Base-by-base conservation (phyloP, 2,797 vertebrate genomes). In the Tinamus major region DNA sequence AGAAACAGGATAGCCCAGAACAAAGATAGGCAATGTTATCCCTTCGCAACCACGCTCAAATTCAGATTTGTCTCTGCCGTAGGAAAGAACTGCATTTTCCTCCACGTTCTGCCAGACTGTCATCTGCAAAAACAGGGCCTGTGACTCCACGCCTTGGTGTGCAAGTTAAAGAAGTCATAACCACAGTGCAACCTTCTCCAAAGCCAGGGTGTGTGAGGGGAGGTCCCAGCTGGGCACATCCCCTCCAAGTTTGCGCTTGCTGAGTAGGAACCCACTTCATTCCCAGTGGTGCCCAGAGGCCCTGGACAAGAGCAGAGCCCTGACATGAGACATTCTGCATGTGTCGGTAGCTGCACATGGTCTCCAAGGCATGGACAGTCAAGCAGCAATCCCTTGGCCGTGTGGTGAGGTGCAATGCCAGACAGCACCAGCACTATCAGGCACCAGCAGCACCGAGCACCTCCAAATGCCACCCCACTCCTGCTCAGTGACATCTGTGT, bases 1-100 rank as follows among this genome's bases (percentile, higher is more conserved):
- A 92, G 96, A 94, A 96, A 95, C 94, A 96, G 96, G 94, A 96
- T 96, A 96, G 87, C 79, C 74, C 76, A 96, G 96, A 96, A 96
- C 95, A 96, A 96, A 96, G 82, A 94, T 89, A 86, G 87, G 94
- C 93, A 95, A 92, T 33, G 69, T 3, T 16, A 35, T 89, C 55
- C 76, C 68, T 51, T 64, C 0, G 1, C 62, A 31, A 85, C 72
- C 59, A 82, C 76, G 16, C 79, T 74, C 51, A 16, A 77, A 59
- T 91, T 72, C 65, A 10, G 89, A 84, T 94, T 92, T 93, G 92
- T 92, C 63, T 88, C 67, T 87, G 96, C 85, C 79, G 3, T 95
- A 94, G 91, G 87, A 94, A 95, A 61, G 87, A 85, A 42, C 55
- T 75, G 74, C 23, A 7, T 86, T 96, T 94, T 93, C 87, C 82